Percentiles rank a stretch among this genome's conserved stretches.
These are phyloP conservation scores for Charanyca ferruginea DNA, from an alignment of 2,888 invertebrate genomes.

Conservation along the genomic window DNA sequence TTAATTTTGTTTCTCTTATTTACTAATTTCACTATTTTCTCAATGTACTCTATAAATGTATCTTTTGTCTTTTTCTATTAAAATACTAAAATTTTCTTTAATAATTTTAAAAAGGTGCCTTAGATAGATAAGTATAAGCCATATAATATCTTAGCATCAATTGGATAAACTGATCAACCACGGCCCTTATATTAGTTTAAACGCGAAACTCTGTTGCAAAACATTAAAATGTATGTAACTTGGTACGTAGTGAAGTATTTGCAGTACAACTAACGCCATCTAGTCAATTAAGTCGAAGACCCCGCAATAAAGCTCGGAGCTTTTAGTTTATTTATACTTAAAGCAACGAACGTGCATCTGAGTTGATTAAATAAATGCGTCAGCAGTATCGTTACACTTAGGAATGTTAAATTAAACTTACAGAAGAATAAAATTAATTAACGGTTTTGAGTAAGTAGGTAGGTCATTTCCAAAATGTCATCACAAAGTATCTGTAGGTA, in stretches of 20 bases:
- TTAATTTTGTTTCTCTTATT: too few species aligned
- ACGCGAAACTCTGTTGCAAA: background rate
- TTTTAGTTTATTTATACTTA: background rate
- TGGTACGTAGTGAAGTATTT: background rate
- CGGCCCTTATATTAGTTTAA: background rate
- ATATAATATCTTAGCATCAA: too few species aligned
- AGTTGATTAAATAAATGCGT: conserved; percentile 26
- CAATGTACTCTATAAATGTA: too few species aligned
- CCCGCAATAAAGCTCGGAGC: background rate
- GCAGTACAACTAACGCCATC: conserved; percentile 37
- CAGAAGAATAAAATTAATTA: conserved; percentile 3
- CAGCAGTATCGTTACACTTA: background rate
- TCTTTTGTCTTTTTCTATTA: too few species aligned
- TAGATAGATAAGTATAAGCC: too few species aligned
- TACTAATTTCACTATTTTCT: too few species aligned
- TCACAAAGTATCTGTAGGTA: background rate
- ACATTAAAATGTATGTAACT: background rate
- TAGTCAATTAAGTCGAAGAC: background rate
- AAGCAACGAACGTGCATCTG: conserved; percentile 5
- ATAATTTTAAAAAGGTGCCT: too few species aligned
- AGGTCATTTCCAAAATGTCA: background rate
- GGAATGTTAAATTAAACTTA: conserved; percentile 13
- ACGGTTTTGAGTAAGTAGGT: background rate
- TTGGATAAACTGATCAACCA: background rate
- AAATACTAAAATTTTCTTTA: too few species aligned